phyloP scores from a whole-genome alignment of 30 jellyfish, hydroid and myxozoan genomes.

The Calvadosia cruxmelitensis region DNA sequence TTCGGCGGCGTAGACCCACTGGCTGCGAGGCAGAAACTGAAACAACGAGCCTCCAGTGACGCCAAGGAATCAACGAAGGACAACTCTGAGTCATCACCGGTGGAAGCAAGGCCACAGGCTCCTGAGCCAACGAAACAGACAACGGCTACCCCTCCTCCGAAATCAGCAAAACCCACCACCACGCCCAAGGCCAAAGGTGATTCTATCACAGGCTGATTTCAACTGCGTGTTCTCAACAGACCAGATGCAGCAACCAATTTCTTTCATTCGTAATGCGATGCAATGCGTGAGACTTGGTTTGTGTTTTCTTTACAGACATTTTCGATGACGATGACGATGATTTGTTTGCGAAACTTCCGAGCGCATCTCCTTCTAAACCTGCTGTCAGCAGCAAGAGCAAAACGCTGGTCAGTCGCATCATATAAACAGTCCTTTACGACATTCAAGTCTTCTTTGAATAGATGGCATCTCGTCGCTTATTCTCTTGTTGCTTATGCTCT shows the following conservation, averaged over 20 bases:
- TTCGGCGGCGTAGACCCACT: constrained; percentile 95
- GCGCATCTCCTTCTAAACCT: constrained; percentile 7
- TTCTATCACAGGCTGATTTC: neutral
- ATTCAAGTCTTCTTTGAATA: neutral
- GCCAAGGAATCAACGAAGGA: neutral
- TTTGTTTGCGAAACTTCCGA: constrained; percentile 1
- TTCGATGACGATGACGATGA: constrained; percentile 19
- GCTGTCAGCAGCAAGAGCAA: neutral
- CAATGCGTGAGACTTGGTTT: neutral
- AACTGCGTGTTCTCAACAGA: neutral
- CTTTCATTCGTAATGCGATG: neutral
- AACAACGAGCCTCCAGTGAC: neutral
- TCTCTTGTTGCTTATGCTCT: neutral
- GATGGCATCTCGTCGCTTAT: neutral
- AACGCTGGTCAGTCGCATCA: neutral
- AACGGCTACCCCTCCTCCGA: neutral
- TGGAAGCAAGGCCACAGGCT: too few relatives aligned
- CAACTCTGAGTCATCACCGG: too few relatives aligned
- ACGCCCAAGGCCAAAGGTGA: constrained; percentile 3
- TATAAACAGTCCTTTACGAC: neutral
- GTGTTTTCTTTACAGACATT: neutral
- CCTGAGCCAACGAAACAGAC: constrained; percentile 3
- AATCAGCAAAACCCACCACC: neutral
- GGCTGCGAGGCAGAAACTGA: constrained; percentile 44
- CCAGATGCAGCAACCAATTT: constrained; percentile 14